Evolutionary conservation across 2,113 vertebrate genomes (phyloP), one percentile per base, ranked within the genome.

Genomic region (Pantherophis guttatus): DNA sequence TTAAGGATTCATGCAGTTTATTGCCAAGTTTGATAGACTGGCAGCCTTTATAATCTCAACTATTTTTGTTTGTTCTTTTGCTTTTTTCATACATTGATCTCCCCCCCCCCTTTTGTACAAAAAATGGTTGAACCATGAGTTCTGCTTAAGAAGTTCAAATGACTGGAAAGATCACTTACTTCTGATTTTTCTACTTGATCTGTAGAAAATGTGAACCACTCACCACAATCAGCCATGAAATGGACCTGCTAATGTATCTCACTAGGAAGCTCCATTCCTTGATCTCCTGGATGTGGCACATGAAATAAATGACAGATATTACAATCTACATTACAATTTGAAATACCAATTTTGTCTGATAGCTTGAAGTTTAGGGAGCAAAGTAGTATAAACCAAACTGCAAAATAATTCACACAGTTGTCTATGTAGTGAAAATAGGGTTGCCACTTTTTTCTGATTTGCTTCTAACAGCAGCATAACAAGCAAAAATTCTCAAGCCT

Each of bases 191-290:
- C 92, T 90, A 29, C 62, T 85, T 87, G 86, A 90, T 65, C 57
- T 86, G 57, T 75, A 90, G 89, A 90, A 93, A 93, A 90, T 90
- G 57, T 90, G 89, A 90, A 55, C 57, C 29, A 50, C 50, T 93
- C 92, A 70, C 75, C 81, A 93, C 89, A 90, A 87, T 87, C 81
- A 93, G 75, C 57, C 92, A 87, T 90, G 89, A 90, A 93, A 93
- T 93, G 50, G 88, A 90, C 24, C 62, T 65, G 81, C 81, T 90
- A 87, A 90, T 87, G n/a, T 33, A 86, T 50, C 89, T 58, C 26
- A 24, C 92, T 29, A 53, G 48, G 92, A 65, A 87, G 55, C 92
- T 50, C 50, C 33, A 89, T 93, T 93, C 55, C 86, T 93, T 93
- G 48, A 93, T 93, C 89, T 93, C 48, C 57, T 65, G 89, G 75